Conservation (phyloP, 2,888 invertebrate genomes). For the Xestoiulus laeticollis region DNA sequence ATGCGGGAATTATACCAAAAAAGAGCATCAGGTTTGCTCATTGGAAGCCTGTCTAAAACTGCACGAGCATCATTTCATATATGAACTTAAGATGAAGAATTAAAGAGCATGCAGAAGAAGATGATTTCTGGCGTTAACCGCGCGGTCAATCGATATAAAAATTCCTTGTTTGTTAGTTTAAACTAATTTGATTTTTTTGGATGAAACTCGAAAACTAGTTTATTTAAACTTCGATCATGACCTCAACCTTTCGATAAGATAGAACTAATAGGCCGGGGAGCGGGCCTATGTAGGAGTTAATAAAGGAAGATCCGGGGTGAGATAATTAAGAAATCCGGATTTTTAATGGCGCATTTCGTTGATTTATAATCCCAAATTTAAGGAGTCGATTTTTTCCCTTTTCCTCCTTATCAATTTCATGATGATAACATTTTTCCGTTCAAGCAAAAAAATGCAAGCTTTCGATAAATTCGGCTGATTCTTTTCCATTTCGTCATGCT, state of each 20-base stretch:
- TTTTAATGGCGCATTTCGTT: constrained; percentile 29
- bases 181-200: neutral
- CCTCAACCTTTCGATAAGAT: constrained; percentile 34
- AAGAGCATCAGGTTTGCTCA: no score
- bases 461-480: constrained; percentile 29
- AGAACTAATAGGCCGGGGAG: constrained; percentile 7
- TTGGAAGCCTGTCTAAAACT: neutral
- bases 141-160: neutral
- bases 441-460: constrained; percentile 16
- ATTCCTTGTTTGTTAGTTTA: neutral
- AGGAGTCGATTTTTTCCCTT: neutral
- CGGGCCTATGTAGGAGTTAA: constrained; percentile 37
- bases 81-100: no score
- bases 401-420: constrained; percentile 9
- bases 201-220: neutral
- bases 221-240: constrained; percentile 34
- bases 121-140: neutral
- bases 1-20: no score
- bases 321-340: constrained; percentile 29
- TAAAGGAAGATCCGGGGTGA: constrained; percentile 34
- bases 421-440: constrained; percentile 1
- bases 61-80: neutral
- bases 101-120: no score
- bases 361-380: constrained; percentile 29
- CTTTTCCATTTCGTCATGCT: constrained; percentile 13